Conservation (phyloP, 1,140 invertebrate genomes). For the Rhopalosiphum maidis region DNA sequence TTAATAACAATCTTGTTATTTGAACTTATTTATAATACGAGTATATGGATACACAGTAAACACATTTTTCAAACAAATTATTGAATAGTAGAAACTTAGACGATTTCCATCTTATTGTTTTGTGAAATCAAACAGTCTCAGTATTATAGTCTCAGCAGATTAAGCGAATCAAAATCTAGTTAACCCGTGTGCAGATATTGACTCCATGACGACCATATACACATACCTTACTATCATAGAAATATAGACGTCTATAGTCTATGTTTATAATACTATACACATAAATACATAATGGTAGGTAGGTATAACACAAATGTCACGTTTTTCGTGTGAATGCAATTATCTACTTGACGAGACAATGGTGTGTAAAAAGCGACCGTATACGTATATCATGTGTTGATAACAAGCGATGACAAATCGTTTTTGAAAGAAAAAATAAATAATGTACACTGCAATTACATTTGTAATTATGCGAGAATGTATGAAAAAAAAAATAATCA, state of each 20-base stretch:
- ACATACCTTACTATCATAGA: neutral
- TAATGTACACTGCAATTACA: neutral
- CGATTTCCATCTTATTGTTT: neutral
- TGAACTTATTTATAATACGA: neutral
- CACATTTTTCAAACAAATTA: neutral
- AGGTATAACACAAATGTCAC: constrained; percentile 42
- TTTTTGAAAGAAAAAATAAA: constrained; percentile 4
- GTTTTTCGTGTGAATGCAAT: constrained; percentile 49
- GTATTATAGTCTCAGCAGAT: neutral
- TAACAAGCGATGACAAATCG: constrained; percentile 35
- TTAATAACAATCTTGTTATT: neutral
- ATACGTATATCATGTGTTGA: constrained; percentile 28
- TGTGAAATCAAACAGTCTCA: neutral
- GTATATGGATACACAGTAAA: neutral
- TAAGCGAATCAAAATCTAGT: neutral
- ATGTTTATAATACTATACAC: neutral
- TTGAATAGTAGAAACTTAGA: neutral
- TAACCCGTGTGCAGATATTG: neutral
- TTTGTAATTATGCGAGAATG: neutral
- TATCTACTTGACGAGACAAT: constrained; percentile 42
- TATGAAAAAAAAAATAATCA: neutral
- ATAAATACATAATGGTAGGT: neutral
- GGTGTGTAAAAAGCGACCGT: constrained; percentile 34
- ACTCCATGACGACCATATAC: neutral
- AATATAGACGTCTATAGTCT: neutral